Conservation (phyloP, 2,113 vertebrate genomes). For the Blennius ocellaris region DNA sequence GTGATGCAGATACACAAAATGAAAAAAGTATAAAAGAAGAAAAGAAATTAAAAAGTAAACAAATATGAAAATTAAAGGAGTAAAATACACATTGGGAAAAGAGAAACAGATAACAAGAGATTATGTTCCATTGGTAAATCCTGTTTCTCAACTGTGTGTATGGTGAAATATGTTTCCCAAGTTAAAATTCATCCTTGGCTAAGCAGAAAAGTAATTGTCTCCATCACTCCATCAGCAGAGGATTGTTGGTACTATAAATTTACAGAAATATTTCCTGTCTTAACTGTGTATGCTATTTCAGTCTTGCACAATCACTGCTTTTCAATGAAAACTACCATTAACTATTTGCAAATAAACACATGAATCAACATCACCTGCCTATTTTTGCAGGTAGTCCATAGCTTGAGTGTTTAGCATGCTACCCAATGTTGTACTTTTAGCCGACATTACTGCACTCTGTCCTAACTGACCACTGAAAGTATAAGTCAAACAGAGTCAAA, state of each 20-base stretch:
- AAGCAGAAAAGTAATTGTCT: constrained; percentile 55
- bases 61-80: constrained; percentile 28
- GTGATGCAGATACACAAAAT: constrained; percentile 12
- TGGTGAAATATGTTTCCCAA: constrained; percentile 48
- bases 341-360: not conserved
- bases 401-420: too few species aligned
- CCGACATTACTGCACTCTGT: too few species aligned
- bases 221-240: constrained; percentile 23
- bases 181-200: constrained; percentile 37
- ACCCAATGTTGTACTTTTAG: too few species aligned
- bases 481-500: not conserved
- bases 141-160: constrained; percentile 34
- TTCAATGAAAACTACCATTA: not conserved
- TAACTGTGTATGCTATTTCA: not conserved
- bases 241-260: constrained; percentile 36
- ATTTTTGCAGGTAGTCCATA: too few species aligned
- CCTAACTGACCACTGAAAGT: too few species aligned
- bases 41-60: not conserved
- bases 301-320: not conserved
- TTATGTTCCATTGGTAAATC: constrained; percentile 33
- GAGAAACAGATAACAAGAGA: constrained; percentile 20
- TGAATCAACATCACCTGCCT: too few species aligned
- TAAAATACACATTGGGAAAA: constrained; percentile 16
- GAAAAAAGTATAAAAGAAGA: constrained; percentile 18
- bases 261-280: constrained; percentile 13